Evolutionary conservation across 2,888 invertebrate species (phyloP), one percentile per base, ranked within the genome.

Genomic region (Drosophila mimetica): DNA sequence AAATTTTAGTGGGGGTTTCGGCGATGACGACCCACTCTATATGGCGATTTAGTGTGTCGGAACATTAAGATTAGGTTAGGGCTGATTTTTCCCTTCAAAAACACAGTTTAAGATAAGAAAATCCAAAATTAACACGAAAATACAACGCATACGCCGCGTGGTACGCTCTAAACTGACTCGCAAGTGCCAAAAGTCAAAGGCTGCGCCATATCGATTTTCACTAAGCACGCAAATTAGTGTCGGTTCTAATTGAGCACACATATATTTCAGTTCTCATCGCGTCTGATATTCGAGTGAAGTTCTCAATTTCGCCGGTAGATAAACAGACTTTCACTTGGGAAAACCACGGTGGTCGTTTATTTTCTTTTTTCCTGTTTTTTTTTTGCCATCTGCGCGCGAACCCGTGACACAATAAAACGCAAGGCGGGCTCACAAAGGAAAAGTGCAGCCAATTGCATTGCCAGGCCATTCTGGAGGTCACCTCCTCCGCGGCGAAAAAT

Each of bases 401-500:
- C 76, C 76, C 76, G 86, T 87, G 82, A 81, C 82, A 85, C 85
- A 82, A 85, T 85, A 80, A 81, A 78, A 55, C 65, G 65, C 67
- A 66, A 51, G 70, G 63, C 66, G 36, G 66, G 28, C 25, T 13
- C 28, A 41, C 52, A 69, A 36, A 39, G 57, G 57, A 55, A 66
- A 69, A 66, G 57, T 66, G 66, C 66, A 66, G 70, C 69, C 66
- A 50, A 57, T 48, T 73, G 69, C 52, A 67, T 39, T 61, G 70
- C 54, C 65, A 36, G 52, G 55, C 57, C 60, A 44, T 53, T 67
- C 75, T 76, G 67, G 66, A 66, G 55, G 42, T 67, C 67, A 58
- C 51, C 67, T 52, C 48, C 65, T 54, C 36, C 64, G 53, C 53
- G 37, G 37, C 28, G 22, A 41, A 32, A 20, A 14, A 18, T 18